These are phyloP conservation scores for Melinopterus prodromus DNA, from an alignment of 2,888 invertebrate species.

Conservation along the genomic window DNA sequence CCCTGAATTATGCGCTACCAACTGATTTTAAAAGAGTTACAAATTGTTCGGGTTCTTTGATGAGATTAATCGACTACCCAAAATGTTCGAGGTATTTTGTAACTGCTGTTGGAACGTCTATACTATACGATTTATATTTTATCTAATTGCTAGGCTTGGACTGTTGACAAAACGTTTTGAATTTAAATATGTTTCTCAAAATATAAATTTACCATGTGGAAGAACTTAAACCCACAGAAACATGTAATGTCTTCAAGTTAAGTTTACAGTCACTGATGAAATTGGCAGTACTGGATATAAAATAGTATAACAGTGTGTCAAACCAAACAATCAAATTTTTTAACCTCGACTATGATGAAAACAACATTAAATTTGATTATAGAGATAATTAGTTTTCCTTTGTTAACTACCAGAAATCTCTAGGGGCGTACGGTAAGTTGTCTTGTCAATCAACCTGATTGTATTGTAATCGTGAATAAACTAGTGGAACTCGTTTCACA, in stretches of 20 bases:
- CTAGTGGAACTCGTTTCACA: not conserved
- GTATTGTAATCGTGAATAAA: not conserved
- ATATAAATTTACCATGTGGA: not conserved
- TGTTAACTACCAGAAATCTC: too few species aligned
- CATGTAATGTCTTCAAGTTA: too few species aligned
- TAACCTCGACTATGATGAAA: too few species aligned
- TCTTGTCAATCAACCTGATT: too few species aligned
- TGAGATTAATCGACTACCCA: not conserved
- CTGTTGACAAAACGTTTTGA: not conserved
- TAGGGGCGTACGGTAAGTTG: too few species aligned
- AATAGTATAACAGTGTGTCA: too few species aligned
- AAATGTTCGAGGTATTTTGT: not conserved
- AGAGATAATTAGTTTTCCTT: too few species aligned
- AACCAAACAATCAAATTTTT: too few species aligned
- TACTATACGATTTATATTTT: not conserved
- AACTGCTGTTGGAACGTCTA: not conserved
- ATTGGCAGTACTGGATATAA: too few species aligned
- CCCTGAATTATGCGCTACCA: not conserved
- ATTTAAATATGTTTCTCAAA: not conserved
- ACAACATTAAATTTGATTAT: too few species aligned
- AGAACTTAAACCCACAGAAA: too few species aligned
- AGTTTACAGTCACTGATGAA: too few species aligned
- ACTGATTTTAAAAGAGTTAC: not conserved
- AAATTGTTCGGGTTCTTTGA: not conserved
- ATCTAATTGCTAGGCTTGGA: not conserved